Evolutionary conservation across 2,113 vertebrate genomes (phyloP).

Genomic region (Actinemys pallida): DNA sequence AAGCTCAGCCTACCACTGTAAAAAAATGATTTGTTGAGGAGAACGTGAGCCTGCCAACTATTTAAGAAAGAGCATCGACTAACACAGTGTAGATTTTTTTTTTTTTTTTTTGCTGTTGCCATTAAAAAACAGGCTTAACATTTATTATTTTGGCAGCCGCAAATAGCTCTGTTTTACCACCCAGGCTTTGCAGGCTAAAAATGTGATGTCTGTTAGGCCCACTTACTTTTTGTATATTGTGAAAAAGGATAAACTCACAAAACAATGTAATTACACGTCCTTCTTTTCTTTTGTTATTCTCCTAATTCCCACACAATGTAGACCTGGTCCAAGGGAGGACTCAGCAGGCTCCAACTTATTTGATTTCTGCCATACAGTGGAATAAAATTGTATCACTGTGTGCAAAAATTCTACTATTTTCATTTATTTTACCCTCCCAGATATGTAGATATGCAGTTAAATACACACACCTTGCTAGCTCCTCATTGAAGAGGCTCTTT

Average conservation of each 20-base stretch:
- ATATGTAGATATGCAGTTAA: not conserved
- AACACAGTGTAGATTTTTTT: not conserved
- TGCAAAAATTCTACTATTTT: not conserved
- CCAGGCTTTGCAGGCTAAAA: not conserved
- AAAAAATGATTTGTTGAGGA: conserved; percentile 39
- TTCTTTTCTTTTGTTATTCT: not conserved
- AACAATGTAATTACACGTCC: not conserved
- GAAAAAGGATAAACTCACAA: not conserved
- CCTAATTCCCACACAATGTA: not conserved
- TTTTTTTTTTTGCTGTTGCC: not conserved
- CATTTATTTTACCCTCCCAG: not conserved
- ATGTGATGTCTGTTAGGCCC: not conserved
- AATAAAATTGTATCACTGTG: not conserved
- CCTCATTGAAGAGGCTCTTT: not conserved
- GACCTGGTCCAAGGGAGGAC: not conserved
- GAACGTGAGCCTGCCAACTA: conserved; percentile 16
- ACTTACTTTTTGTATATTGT: not conserved
- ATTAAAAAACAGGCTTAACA: conserved; percentile 1
- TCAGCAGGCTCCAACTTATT: not conserved
- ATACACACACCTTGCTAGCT: not conserved
- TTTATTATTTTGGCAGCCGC: conserved; percentile 33
- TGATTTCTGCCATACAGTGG: not conserved
- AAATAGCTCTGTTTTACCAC: not conserved
- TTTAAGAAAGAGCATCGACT: conserved; percentile 17
- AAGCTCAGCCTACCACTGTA: not conserved